Conservation (phyloP, 2,797 vertebrate species). For the Mastacembelus armatus region DNA sequence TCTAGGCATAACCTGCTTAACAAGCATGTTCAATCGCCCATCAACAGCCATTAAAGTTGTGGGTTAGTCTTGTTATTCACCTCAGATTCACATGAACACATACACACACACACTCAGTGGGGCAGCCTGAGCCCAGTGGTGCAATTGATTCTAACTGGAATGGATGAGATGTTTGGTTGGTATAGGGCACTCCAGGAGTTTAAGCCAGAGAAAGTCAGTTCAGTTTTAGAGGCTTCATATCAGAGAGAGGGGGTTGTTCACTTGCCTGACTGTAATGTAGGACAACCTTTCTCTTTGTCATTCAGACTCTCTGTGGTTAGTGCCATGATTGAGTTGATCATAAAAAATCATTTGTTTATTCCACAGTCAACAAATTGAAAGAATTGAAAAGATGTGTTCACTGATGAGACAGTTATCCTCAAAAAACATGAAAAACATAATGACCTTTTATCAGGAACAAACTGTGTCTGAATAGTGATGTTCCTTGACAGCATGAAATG, state of each 20-base stretch:
- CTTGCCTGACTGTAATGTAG: neutral
- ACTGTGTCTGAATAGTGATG: neutral
- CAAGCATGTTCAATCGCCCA: slow-evolving; percentile 26
- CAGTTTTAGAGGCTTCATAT: slow-evolving; percentile 18
- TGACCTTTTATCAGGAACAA: neutral
- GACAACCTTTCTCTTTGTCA: slow-evolving; percentile 9
- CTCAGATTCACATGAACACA: neutral
- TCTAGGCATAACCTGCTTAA: slow-evolving; percentile 38
- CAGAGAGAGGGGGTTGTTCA: slow-evolving; percentile 10
- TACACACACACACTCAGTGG: neutral
- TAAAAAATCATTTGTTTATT: neutral
- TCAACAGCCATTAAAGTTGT: slow-evolving; percentile 25
- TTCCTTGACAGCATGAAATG: neutral
- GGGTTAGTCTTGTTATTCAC: slow-evolving; percentile 25
- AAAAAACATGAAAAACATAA: neutral
- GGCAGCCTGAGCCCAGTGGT: neutral
- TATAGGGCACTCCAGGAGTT: neutral
- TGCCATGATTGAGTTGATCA: neutral
- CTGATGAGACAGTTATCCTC: neutral
- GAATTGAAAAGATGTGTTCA: too few species aligned
- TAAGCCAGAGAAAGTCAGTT: slow-evolving; percentile 26
- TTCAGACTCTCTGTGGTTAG: neutral
- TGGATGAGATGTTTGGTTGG: slow-evolving; percentile 22
- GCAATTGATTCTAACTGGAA: slow-evolving; percentile 41
- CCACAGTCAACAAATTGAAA: neutral